Evolutionary conservation across 1,140 invertebrate species (phyloP).

Genomic region (Amphibalanus amphitrite): DNA sequence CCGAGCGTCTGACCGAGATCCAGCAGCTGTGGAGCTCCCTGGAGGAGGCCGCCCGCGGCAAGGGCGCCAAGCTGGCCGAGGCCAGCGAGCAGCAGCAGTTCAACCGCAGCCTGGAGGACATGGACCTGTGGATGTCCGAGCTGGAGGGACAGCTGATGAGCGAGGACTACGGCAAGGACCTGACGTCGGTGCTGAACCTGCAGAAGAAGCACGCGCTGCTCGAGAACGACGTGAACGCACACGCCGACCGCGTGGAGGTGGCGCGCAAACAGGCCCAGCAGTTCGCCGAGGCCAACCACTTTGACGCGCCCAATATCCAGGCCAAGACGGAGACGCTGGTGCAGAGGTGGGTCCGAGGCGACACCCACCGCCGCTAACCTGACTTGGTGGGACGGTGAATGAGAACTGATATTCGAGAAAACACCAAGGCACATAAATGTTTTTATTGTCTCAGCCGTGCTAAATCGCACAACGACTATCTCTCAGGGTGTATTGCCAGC

Average conservation of each 20-base stretch:
- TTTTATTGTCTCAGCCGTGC: too few relatives aligned
- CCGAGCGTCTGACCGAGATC: constrained; percentile 74
- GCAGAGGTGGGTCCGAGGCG: constrained; percentile 22
- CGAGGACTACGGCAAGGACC: constrained; percentile 94
- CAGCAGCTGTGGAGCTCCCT: constrained; percentile 83
- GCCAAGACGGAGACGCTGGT: constrained; percentile 44
- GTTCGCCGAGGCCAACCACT: constrained; percentile 82
- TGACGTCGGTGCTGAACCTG: constrained; percentile 88
- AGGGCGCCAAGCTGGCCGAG: constrained; percentile 59
- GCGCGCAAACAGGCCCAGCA: constrained; percentile 69
- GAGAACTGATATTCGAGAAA: too few relatives aligned
- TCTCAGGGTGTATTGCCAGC: too few relatives aligned
- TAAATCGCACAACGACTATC: too few relatives aligned
- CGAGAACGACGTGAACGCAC: constrained; percentile 91
- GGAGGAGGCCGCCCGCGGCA: constrained; percentile 73
- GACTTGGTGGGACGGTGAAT: too few relatives aligned
- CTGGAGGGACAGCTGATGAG: constrained; percentile 88
- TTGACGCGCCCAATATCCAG: constrained; percentile 89
- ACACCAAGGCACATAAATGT: too few relatives aligned
- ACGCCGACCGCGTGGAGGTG: constrained; percentile 85
- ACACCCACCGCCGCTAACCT: constrained; percentile 3
- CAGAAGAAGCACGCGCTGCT: constrained; percentile 94
- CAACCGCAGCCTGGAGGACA: constrained; percentile 92
- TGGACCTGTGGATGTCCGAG: constrained; percentile 94
- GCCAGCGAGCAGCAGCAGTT: constrained; percentile 95